A percentile compares a stretch with the other conserved stretches of the same genome.
phyloP scores from a whole-genome alignment of 2,797 vertebrate genomes.

The Scyliorhinus canicula region DNA sequence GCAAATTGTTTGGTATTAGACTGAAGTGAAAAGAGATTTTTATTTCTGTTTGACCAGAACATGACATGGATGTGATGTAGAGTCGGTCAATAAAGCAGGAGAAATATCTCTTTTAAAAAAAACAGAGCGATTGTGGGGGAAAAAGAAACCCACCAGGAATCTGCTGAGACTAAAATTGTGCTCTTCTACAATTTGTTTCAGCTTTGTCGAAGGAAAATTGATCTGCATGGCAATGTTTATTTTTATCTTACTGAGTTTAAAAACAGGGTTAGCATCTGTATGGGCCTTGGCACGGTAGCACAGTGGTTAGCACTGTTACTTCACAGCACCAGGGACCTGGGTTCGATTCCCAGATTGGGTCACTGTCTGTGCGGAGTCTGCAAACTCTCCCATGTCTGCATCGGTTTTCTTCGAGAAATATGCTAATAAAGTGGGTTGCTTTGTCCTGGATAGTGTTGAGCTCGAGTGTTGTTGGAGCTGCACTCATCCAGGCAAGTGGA shows the following conservation, averaged over 20 bases:
- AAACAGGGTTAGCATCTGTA: background rate
- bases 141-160: background rate
- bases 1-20: background rate
- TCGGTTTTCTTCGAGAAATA: too few species aligned
- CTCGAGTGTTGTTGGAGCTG: background rate
- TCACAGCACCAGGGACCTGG: too few species aligned
- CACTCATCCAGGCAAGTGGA: background rate
- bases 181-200: background rate
- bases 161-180: background rate
- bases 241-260: background rate
- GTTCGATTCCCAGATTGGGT: too few species aligned
- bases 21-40: background rate
- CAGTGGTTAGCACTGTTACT: too few species aligned
- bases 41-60: background rate
- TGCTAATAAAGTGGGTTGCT: background rate
- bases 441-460: background rate
- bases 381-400: too few species aligned
- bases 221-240: background rate
- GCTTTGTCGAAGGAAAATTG: background rate
- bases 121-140: too few species aligned
- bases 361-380: too few species aligned
- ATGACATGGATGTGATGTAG: background rate
- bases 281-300: too few species aligned
- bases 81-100: background rate
- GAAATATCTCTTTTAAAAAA: background rate